Percentiles rank a stretch among this genome's conserved stretches.
Conservation (phyloP, 2,797 vertebrate genomes). For the Neosalanx taihuensis region DNA sequence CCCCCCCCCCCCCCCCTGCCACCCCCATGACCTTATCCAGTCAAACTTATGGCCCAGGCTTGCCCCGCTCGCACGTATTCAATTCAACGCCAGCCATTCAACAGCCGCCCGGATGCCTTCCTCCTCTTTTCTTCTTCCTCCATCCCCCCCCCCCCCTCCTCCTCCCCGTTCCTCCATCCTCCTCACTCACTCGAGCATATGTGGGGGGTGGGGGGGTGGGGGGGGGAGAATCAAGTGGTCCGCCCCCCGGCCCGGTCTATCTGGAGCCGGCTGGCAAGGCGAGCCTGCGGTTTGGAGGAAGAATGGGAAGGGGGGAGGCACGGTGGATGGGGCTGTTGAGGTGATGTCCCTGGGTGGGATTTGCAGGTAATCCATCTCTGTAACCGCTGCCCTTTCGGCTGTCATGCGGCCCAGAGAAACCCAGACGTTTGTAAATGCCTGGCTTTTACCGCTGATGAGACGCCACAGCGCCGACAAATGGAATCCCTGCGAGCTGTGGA, state of each 20-base stretch:
- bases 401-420: not conserved
- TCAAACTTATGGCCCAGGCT: not conserved
- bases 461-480: not conserved
- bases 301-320: not conserved
- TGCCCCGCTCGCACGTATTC: not conserved
- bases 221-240: not conserved
- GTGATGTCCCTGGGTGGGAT: constrained; percentile 46
- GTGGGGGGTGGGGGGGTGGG: not conserved
- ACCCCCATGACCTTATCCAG: constrained; percentile 7
- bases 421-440: not conserved
- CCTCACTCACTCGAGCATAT: not conserved
- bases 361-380: constrained; percentile 61
- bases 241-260: not conserved
- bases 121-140: not conserved
- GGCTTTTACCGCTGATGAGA: constrained; percentile 3
- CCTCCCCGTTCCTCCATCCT: not conserved
- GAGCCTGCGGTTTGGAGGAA: not conserved
- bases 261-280: not conserved
- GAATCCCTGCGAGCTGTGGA: not conserved
- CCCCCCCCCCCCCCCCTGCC: no score
- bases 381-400: constrained; percentile 36
- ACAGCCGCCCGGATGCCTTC: not conserved
- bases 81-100: constrained; percentile 12
- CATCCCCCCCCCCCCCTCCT: not conserved
- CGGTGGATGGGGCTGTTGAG: not conserved